Conservation (phyloP, 2,113 vertebrate genomes). For the Pterocles orientalis region DNA sequence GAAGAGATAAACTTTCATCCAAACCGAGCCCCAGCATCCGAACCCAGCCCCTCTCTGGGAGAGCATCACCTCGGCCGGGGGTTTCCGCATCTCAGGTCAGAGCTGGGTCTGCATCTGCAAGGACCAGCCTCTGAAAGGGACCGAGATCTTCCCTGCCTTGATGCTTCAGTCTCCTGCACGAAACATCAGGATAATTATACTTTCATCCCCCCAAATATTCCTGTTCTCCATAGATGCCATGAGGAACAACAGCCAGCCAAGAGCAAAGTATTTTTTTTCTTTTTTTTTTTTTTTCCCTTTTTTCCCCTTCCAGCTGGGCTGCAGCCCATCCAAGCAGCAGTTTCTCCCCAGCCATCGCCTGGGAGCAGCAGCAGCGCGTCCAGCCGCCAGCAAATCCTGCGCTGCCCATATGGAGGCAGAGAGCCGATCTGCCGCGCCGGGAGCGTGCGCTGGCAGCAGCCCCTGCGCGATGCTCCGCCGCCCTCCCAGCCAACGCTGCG, state of each 20-base stretch:
- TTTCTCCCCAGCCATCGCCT: not conserved
- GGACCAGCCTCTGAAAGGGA: not conserved
- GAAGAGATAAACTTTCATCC: rapidly evolving
- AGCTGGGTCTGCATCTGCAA: not conserved
- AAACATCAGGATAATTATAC: not conserved
- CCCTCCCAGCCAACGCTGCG: not conserved
- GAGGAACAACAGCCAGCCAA: not conserved
- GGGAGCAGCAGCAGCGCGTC: not conserved
- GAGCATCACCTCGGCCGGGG: not conserved
- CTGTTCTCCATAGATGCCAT: rapidly evolving
- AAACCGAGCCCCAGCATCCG: rapidly evolving
- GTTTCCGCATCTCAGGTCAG: not conserved
- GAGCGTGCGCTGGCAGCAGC: not conserved
- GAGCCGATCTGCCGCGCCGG: not conserved
- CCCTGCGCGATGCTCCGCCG: not conserved
- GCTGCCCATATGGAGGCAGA: not conserved
- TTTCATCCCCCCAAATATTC: too few species aligned
- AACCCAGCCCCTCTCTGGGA: not conserved
- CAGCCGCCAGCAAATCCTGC: not conserved
- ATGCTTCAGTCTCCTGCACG: not conserved
- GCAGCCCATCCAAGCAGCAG: not conserved
- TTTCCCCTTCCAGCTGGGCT: not conserved
- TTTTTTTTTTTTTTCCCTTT: too few species aligned
- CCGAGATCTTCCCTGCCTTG: not conserved
- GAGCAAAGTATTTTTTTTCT: too few species aligned